phyloP scores from a whole-genome alignment of 2,113 vertebrate species.

The Hassar affinis region DNA sequence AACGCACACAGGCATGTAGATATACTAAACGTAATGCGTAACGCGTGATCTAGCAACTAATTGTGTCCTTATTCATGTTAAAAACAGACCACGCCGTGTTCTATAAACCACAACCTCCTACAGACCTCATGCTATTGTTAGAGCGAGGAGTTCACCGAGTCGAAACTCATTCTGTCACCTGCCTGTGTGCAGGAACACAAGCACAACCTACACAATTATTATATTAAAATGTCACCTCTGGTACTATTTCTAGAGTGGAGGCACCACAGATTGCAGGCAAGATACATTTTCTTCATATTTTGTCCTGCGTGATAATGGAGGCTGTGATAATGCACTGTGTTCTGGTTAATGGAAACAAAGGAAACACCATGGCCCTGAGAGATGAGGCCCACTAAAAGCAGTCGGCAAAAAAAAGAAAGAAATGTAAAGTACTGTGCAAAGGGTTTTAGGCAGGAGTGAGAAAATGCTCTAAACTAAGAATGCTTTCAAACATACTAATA shows the following conservation, averaged over 20 bases:
- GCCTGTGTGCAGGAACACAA: neutral
- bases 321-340: conserved; percentile 43
- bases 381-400: conserved; percentile 35
- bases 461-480: no score
- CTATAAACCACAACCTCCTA: conserved; percentile 1
- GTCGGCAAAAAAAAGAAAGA: neutral
- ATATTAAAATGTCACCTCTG: conserved; percentile 25
- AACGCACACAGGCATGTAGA: neutral
- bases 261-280: neutral
- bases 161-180: conserved; percentile 24
- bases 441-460: no score
- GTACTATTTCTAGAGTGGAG: conserved; percentile 13
- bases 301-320: conserved; percentile 43
- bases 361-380: conserved; percentile 26
- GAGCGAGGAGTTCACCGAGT: neutral
- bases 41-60: neutral
- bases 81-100: neutral
- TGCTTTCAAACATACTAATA: no score
- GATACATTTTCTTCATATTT: conserved; percentile 18
- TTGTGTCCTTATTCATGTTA: neutral
- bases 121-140: conserved; percentile 6
- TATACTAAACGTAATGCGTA: no score
- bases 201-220: conserved; percentile 25
- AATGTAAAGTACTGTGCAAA: no score
- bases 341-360: conserved; percentile 51